These are phyloP conservation scores for Vulpes vulpes DNA, from an alignment of 2,113 vertebrate genomes.

Conservation along the genomic window DNA sequence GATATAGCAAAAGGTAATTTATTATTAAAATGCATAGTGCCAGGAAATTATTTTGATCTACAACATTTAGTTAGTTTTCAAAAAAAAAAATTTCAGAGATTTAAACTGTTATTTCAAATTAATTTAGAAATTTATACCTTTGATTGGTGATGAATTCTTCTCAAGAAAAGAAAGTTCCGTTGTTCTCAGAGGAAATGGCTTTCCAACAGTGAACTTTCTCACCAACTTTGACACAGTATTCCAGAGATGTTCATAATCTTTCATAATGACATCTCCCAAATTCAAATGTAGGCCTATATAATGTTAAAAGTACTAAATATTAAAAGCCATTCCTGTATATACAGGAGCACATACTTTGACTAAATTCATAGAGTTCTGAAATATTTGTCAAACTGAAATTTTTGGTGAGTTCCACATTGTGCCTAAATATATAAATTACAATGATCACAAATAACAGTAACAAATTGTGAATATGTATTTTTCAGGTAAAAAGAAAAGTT, in stretches of 20 bases:
- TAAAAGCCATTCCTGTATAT: neutral
- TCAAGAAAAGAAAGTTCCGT: conserved; percentile 75
- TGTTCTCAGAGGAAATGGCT: conserved; percentile 79
- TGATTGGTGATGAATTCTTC: conserved; percentile 46
- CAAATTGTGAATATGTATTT: neutral
- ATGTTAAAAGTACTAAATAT: neutral
- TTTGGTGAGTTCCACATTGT: neutral
- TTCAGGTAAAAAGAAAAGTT: neutral
- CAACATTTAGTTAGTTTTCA: neutral
- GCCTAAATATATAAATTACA: neutral
- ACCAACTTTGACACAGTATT: conserved; percentile 71
- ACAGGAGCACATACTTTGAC: neutral
- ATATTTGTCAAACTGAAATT: neutral
- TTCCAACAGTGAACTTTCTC: conserved; percentile 64
- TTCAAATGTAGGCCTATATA: conserved; percentile 65
- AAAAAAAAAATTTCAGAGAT: neutral
- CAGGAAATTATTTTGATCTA: neutral
- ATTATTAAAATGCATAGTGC: neutral
- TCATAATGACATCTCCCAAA: conserved; percentile 73
- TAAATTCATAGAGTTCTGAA: neutral
- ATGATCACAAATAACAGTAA: neutral
- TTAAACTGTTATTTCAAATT: neutral
- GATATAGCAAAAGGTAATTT: neutral
- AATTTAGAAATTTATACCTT: conserved; percentile 60
- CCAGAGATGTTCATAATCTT: conserved; percentile 82